A percentile compares a stretch with the other conserved stretches of the same genome.
These are phyloP conservation scores for Myripristis jacobus DNA, from an alignment of 2,797 vertebrate genomes.

Conservation along the genomic window DNA sequence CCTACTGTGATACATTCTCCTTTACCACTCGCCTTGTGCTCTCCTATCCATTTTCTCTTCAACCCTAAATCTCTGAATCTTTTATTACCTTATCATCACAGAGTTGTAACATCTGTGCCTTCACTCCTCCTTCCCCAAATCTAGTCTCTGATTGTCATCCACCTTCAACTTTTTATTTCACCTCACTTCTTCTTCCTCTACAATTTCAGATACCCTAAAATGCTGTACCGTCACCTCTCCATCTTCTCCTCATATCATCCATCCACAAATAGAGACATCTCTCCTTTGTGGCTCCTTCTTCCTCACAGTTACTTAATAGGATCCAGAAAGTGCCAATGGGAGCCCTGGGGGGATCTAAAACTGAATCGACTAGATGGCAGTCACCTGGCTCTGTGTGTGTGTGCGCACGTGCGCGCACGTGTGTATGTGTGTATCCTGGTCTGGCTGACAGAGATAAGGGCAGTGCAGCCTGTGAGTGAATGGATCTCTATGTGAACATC, in stretches of 20 bases:
- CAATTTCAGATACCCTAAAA: constrained; percentile 3
- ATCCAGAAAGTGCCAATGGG: constrained; percentile 21
- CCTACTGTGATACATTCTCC: no score
- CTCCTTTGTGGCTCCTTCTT: constrained; percentile 6
- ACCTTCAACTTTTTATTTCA: not conserved
- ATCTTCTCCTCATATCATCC: not conserved
- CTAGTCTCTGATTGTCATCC: not conserved
- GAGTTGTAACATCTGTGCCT: not conserved
- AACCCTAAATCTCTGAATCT: not conserved
- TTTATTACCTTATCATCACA: not conserved
- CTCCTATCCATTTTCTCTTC: not conserved
- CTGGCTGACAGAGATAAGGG: constrained; percentile 30
- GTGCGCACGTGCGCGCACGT: constrained; percentile 2
- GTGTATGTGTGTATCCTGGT: constrained; percentile 3
- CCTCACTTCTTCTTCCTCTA: not conserved
- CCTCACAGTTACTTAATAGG: constrained; percentile 30
- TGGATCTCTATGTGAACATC: constrained; percentile 9
- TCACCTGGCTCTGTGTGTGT: constrained; percentile 6
- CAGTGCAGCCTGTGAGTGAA: constrained; percentile 4
- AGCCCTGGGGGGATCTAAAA: constrained; percentile 6
- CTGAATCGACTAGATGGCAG: constrained; percentile 21
- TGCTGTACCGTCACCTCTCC: not conserved
- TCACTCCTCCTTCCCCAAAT: not conserved
- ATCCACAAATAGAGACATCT: constrained; percentile 16
- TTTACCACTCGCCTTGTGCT: not conserved